Evolutionary conservation across 2,797 vertebrate genomes (phyloP).

Genomic region (Tolypeutes matacus): DNA sequence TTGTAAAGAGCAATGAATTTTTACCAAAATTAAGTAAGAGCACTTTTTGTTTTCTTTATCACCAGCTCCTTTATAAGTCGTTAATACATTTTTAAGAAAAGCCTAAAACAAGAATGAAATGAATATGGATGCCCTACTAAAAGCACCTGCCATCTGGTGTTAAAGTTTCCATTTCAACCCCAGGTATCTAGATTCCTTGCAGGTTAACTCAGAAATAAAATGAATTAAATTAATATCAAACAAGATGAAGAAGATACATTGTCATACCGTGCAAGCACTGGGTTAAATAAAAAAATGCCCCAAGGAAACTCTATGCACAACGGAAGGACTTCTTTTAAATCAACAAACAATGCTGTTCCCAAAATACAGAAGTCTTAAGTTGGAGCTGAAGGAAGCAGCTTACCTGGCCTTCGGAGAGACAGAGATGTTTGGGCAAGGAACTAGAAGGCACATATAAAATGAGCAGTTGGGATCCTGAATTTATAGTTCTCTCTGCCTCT

Average conservation of each 20-base stretch:
- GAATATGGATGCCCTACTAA: not conserved
- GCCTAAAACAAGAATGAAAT: not conserved
- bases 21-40: slow-evolving; percentile 18
- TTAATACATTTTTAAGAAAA: not conserved
- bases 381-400: slow-evolving; percentile 18
- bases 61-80: not conserved
- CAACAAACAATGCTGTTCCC: not conserved
- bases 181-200: not conserved
- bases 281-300: slow-evolving; percentile 45
- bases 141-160: not conserved
- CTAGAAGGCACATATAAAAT: not conserved
- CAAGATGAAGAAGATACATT: not conserved
- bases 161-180: not conserved
- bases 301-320: not conserved
- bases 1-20: slow-evolving; percentile 3
- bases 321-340: slow-evolving; percentile 10
- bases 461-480: slow-evolving; percentile 56
- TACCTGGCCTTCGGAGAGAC: slow-evolving; percentile 68
- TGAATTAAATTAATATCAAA: slow-evolving; percentile 34
- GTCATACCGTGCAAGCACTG: no score
- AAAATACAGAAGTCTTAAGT: not conserved
- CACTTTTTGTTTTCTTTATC: slow-evolving; percentile 13
- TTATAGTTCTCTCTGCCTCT: slow-evolving; percentile 77
- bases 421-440: not conserved
- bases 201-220: slow-evolving; percentile 2